A percentile compares a stretch with the other conserved stretches of the same genome.
Conservation (phyloP, 2,113 vertebrate genomes). For the Hucho hucho region DNA sequence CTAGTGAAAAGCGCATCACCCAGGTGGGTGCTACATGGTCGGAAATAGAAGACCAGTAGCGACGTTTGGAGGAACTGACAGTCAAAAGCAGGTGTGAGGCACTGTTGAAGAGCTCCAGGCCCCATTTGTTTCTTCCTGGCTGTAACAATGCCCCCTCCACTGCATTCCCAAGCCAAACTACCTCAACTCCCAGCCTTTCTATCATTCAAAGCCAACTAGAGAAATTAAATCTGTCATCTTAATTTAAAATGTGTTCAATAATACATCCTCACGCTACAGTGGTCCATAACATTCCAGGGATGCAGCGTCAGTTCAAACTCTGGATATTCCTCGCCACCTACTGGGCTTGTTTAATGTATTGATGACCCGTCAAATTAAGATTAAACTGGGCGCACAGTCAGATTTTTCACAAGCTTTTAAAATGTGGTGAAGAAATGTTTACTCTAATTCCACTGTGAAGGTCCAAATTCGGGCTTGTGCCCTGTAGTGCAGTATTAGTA, state of each 20-base stretch:
- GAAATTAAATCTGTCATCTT: no score
- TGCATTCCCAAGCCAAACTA: no score
- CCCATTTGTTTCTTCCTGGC: no score
- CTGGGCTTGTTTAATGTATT: conserved; percentile 8
- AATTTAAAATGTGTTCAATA: background rate
- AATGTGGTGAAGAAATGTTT: background rate
- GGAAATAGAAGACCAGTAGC: no score
- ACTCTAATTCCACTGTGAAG: background rate
- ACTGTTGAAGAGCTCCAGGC: no score
- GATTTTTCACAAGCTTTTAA: background rate
- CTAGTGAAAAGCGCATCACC: no score
- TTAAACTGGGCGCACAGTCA: background rate
- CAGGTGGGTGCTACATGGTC: no score
- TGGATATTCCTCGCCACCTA: background rate
- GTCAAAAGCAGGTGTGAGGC: no score
- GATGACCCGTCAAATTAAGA: conserved; percentile 6
- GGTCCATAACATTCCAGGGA: conserved; percentile 21
- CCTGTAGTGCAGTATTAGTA: background rate
- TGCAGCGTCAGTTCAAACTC: background rate
- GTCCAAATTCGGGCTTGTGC: background rate
- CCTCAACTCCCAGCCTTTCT: no score
- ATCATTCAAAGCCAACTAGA: no score
- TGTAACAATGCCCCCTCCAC: no score
- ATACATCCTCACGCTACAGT: background rate
- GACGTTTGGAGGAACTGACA: no score